Conservation (phyloP, 2,113 vertebrate species). For the Gyps fulvus region DNA sequence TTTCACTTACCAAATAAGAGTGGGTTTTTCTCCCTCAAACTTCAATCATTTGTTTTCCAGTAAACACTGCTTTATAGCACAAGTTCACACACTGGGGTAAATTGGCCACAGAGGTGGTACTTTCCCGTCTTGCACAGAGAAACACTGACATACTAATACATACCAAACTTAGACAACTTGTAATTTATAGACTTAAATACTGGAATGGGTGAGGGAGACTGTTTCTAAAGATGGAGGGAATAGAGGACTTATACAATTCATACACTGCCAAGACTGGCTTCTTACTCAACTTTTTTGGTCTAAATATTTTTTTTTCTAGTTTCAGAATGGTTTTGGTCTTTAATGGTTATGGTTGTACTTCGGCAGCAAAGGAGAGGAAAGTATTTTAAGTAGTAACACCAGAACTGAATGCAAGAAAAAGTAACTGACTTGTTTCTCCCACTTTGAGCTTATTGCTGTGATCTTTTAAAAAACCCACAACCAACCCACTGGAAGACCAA, state of each 20-base stretch:
- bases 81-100: slow-evolving; percentile 31
- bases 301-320: slow-evolving; percentile 30
- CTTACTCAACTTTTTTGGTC: slow-evolving; percentile 62
- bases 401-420: slow-evolving; percentile 53
- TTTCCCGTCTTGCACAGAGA: slow-evolving; percentile 65
- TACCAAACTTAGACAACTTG: slow-evolving; percentile 62
- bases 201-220: slow-evolving; percentile 38
- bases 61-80: slow-evolving; percentile 57
- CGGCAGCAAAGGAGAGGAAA: slow-evolving; percentile 57
- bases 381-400: slow-evolving; percentile 60
- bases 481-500: slow-evolving; percentile 76
- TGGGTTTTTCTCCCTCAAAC: slow-evolving; percentile 26
- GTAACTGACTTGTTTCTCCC: slow-evolving; percentile 50
- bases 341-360: slow-evolving; percentile 56
- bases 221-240: slow-evolving; percentile 54
- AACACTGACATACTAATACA: slow-evolving; percentile 71
- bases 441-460: slow-evolving; percentile 72
- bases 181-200: slow-evolving; percentile 68
- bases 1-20: slow-evolving; percentile 34
- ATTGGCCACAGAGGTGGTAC: slow-evolving; percentile 18
- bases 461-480: slow-evolving; percentile 66
- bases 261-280: slow-evolving; percentile 56
- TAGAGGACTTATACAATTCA: slow-evolving; percentile 54
- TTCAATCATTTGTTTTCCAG: slow-evolving; percentile 37
- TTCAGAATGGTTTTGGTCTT: slow-evolving; percentile 69